A percentile compares a stretch with the other conserved stretches of the same genome.
These are phyloP conservation scores for Centroberyx gerrardi DNA, from an alignment of 2,797 vertebrate species.

Conservation along the genomic window DNA sequence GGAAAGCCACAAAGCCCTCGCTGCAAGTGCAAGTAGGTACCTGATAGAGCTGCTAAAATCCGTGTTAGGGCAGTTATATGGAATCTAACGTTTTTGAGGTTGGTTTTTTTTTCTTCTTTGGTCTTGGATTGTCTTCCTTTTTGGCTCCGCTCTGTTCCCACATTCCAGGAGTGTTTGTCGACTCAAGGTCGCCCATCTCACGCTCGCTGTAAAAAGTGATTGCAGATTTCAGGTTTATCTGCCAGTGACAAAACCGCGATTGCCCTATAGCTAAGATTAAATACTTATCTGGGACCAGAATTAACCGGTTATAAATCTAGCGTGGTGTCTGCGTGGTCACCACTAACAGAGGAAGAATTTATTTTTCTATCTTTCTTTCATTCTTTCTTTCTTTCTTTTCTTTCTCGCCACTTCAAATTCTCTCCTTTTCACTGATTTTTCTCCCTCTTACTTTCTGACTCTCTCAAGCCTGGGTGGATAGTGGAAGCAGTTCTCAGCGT, in stretches of 20 bases:
- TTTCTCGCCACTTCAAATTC: slow-evolving; percentile 30
- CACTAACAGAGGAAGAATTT: neutral
- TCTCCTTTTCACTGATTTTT: slow-evolving; percentile 41
- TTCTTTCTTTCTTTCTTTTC: slow-evolving; percentile 29
- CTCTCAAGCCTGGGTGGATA: slow-evolving; percentile 60
- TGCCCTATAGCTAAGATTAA: slow-evolving; percentile 61
- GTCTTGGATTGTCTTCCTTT: slow-evolving; percentile 41
- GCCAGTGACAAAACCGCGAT: slow-evolving; percentile 50
- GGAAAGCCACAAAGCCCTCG: slow-evolving; percentile 17
- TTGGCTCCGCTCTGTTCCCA: slow-evolving; percentile 60
- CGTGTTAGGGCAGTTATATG: slow-evolving; percentile 10
- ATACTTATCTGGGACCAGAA: slow-evolving; percentile 43
- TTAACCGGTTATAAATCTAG: slow-evolving; percentile 48
- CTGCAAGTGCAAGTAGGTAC: slow-evolving; percentile 45
- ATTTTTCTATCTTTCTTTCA: slow-evolving; percentile 22
- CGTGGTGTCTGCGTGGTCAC: slow-evolving; percentile 17
- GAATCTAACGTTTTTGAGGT: slow-evolving; percentile 1
- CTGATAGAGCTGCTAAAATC: slow-evolving; percentile 47
- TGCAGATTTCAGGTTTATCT: slow-evolving; percentile 65
- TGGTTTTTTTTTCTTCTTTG: slow-evolving; percentile 12
- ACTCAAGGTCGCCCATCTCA: slow-evolving; percentile 61
- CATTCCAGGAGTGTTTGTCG: slow-evolving; percentile 75
- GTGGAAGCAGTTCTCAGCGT: slow-evolving; percentile 68
- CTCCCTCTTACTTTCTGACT: slow-evolving; percentile 46
- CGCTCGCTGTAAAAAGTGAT: slow-evolving; percentile 47